Percentiles rank a stretch among this genome's conserved stretches.
These are phyloP conservation scores for Hypotaenidia okinawae DNA, from an alignment of 2,797 vertebrate species.

Conservation along the genomic window DNA sequence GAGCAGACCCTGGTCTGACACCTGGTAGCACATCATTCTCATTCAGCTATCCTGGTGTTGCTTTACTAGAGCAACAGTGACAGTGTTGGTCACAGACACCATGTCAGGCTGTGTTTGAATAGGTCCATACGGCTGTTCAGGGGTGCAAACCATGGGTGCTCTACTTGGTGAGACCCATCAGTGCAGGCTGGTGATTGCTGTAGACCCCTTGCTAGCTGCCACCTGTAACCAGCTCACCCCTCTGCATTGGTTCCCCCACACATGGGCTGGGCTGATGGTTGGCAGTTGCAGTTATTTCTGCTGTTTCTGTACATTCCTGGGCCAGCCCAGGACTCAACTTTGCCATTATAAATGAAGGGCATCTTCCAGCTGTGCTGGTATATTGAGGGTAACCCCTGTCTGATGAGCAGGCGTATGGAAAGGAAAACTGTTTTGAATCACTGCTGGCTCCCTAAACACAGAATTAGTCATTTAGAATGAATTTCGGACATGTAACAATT, in stretches of 20 bases:
- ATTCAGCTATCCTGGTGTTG: neutral
- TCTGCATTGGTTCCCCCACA: neutral
- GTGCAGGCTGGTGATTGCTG: neutral
- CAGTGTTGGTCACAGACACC: fast-evolving
- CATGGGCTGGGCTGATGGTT: neutral
- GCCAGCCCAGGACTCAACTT: neutral
- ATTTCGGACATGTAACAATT: neutral
- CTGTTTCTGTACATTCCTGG: neutral
- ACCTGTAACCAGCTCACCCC: neutral
- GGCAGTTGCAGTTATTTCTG: neutral
- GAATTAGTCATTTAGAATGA: neutral
- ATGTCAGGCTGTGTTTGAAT: neutral
- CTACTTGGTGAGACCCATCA: neutral
- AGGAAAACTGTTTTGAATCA: neutral
- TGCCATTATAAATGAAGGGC: neutral
- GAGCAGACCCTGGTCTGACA: neutral
- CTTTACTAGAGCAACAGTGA: neutral
- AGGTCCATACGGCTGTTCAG: neutral
- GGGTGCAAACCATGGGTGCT: fast-evolving
- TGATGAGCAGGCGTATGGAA: neutral
- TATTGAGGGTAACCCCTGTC: neutral
- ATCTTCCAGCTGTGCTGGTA: neutral
- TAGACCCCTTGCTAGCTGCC: neutral
- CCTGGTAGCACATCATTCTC: neutral
- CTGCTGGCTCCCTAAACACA: neutral